Conservation (phyloP, 1,140 invertebrate genomes). For the Theocolax elegans region DNA sequence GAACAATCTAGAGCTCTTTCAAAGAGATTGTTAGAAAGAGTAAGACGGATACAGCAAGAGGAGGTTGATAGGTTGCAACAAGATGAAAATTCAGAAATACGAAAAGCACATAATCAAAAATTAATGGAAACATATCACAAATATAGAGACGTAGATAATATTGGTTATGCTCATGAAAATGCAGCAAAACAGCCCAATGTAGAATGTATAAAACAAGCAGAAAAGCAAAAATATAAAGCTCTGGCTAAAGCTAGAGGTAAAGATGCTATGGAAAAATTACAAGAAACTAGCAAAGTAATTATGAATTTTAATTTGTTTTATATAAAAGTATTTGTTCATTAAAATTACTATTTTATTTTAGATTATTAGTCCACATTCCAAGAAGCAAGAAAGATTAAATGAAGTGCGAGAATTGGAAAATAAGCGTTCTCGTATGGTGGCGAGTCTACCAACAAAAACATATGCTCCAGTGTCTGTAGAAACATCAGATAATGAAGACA, state of each 20-base stretch:
- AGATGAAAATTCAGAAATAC: conserved; percentile 60
- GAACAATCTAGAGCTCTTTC: conserved; percentile 70
- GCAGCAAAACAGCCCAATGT: conserved; percentile 60
- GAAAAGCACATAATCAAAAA: conserved; percentile 62
- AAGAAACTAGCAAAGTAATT: conserved; percentile 51
- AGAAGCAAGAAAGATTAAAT: conserved; percentile 57
- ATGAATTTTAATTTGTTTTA: too few relatives aligned
- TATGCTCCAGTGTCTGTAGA: background rate
- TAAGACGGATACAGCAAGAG: conserved; percentile 61
- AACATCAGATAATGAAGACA: conserved; percentile 33
- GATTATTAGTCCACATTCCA: background rate
- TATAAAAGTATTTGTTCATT: background rate
- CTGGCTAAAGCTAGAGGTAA: conserved; percentile 61
- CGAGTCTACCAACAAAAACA: conserved; percentile 49
- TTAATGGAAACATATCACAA: conserved; percentile 65
- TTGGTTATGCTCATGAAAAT: conserved; percentile 65
- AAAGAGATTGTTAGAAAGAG: conserved; percentile 63
- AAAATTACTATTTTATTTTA: conserved; percentile 21
- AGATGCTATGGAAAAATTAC: conserved; percentile 58
- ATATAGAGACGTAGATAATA: conserved; percentile 66
- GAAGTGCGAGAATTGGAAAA: conserved; percentile 67
- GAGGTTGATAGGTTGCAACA: conserved; percentile 62
- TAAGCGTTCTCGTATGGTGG: conserved; percentile 61
- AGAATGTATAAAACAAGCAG: conserved; percentile 52
- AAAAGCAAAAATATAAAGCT: conserved; percentile 55